Base-by-base conservation (phyloP, 1,140 invertebrate genomes). In the Papilio polyxenes region DNA sequence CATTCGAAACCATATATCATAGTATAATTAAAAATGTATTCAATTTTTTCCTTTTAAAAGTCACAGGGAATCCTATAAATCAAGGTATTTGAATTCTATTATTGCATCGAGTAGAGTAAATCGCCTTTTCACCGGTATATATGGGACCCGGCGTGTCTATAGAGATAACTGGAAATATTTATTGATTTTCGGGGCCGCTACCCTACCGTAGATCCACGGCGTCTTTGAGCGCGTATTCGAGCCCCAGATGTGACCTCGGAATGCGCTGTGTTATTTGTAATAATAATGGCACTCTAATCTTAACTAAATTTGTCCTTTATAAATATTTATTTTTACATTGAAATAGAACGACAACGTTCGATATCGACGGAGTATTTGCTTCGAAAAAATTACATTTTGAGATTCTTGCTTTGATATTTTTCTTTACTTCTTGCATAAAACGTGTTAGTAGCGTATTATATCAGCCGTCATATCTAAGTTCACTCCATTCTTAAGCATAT, bases 141-240 rank as follows among this genome's bases (percentile, higher is more conserved):
- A 20, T 53, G 75, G 13, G 23, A 31, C n/a, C 48, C 20, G 72
- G 72, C 59, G 56, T 62, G 72, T 56, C 82, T 17, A 59, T 48
- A 20, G 83, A 76, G 83, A 65, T 83, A 74, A 83, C 72, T 75
- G 44, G 75, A 81, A 83, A 79, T 83, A 81, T 83, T 74, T 85
- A 85, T 85, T 82, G 84, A 85, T 85, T 85, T 85, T 82, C 56
- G 31, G 53, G 4, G 56, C 31, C 77, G 77, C 77, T 79, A n/a
- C 77, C 77, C 51, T 44, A 59, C 77, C 17, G 56, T 44, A 40
- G 56, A 13, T 53, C 53, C 62, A 62, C 77, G 49, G 76, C 17
- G 31, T 79, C 31, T 62, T 62, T 79, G 53, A 44, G 37, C 76
- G 49, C 44, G 75, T 44, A 40, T 62, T 40, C n/a, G 77, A 79